Evolutionary conservation across 1,140 invertebrate genomes (phyloP).

Genomic region (Cherax quadricarinatus): DNA sequence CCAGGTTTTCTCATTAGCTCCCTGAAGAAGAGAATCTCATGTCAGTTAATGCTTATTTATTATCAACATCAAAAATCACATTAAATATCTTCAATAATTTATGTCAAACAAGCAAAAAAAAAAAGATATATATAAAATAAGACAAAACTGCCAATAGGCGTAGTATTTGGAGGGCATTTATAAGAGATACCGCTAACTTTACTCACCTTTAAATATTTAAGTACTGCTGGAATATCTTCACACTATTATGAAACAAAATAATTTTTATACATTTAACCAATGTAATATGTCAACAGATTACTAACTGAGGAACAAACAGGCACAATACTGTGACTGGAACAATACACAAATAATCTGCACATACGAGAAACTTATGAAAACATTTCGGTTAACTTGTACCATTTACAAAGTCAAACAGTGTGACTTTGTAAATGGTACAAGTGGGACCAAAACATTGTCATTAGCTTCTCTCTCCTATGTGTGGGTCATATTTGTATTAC

Average conservation of each 20-base stretch:
- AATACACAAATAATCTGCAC: too few species aligned
- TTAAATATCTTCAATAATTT: background rate
- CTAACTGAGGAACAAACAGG: too few species aligned
- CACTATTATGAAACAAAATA: background rate
- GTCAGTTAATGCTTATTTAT: too few species aligned
- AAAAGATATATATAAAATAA: background rate
- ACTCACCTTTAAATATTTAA: background rate
- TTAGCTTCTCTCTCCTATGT: too few species aligned
- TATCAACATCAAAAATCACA: background rate
- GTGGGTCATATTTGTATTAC: too few species aligned
- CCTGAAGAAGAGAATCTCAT: conserved; percentile 5
- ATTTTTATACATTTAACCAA: background rate
- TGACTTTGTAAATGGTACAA: too few species aligned
- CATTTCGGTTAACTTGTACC: too few species aligned
- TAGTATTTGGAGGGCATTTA: background rate
- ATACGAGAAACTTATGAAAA: too few species aligned
- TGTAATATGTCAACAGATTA: background rate
- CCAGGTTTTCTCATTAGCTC: conserved; percentile 29
- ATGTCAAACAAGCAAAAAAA: background rate
- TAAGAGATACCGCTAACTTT: too few species aligned
- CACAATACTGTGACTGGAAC: too few species aligned
- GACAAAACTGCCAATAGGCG: background rate
- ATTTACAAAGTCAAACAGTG: too few species aligned
- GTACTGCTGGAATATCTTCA: background rate
- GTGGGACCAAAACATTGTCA: too few species aligned